Evolutionary conservation across 2,888 invertebrate genomes (phyloP).

Genomic region (Scotopteryx bipunctaria): DNA sequence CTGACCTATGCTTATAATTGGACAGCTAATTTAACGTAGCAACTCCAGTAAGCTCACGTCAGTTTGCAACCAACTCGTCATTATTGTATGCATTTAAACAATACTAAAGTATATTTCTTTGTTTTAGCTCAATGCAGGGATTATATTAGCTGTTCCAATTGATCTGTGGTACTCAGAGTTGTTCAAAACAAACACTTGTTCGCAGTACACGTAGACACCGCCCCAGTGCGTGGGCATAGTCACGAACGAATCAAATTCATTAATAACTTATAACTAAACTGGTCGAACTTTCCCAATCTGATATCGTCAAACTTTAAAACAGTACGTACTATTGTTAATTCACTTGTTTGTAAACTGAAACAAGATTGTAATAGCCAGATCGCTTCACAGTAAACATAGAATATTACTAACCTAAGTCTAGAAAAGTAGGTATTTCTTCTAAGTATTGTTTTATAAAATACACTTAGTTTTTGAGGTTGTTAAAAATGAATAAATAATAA

Average conservation of each 20-base stretch:
- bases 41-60: too few species aligned
- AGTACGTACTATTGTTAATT: too few species aligned
- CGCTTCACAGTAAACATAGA: too few species aligned
- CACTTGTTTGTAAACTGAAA: too few species aligned
- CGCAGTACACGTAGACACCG: slow-evolving; percentile 39
- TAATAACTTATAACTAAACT: slow-evolving; percentile 47
- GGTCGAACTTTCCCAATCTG: slow-evolving; percentile 39
- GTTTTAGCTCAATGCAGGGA: too few species aligned
- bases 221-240: slow-evolving; percentile 44
- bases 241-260: slow-evolving; percentile 53
- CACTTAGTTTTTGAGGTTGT: neutral
- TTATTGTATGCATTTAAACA: too few species aligned
- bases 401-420: too few species aligned
- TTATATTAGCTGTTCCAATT: slow-evolving; percentile 8
- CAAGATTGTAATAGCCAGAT: too few species aligned
- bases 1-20: too few species aligned
- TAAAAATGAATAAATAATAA: slow-evolving; percentile 3
- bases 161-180: slow-evolving; percentile 45
- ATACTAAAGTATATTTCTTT: neutral
- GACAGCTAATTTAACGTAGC: too few species aligned
- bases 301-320: neutral
- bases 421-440: too few species aligned
- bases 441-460: neutral
- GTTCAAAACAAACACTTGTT: slow-evolving; percentile 52
- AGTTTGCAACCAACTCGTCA: too few species aligned